A percentile compares a stretch with the other conserved stretches of the same genome.
phyloP scores from a whole-genome alignment of 1,140 invertebrate genomes.

The Marisa cornuarietis region DNA sequence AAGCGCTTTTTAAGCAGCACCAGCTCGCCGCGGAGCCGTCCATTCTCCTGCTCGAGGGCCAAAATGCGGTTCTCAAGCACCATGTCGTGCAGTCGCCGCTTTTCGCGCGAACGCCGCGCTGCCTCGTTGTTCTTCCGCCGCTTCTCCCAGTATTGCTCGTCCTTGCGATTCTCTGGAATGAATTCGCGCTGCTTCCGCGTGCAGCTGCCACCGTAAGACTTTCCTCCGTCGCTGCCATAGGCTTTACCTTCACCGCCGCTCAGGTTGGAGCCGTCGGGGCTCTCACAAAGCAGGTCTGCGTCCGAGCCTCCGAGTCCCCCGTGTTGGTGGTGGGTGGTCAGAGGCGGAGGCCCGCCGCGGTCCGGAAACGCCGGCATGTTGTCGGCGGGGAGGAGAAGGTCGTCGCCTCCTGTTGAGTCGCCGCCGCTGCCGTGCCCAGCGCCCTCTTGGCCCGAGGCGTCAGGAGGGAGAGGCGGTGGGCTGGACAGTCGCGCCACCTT shows the following conservation, averaged over 20 bases:
- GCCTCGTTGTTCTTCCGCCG: constrained; percentile 95
- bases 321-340: constrained; percentile 8
- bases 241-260: constrained; percentile 20
- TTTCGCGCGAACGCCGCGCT: constrained; percentile 92
- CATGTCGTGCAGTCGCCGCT: constrained; percentile 96
- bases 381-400: not conserved
- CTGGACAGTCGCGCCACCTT: constrained; percentile 18
- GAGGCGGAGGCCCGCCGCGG: constrained; percentile 6
- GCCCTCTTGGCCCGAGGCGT: not conserved
- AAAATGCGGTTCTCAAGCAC: constrained; percentile 92
- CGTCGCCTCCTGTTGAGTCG: not conserved
- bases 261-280: constrained; percentile 28
- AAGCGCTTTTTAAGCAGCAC: constrained; percentile 93
- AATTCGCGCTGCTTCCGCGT: constrained; percentile 90
- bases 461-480: not conserved
- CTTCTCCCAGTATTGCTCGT: constrained; percentile 97
- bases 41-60: constrained; percentile 94
- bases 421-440: not conserved
- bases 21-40: constrained; percentile 90
- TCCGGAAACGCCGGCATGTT: constrained; percentile 22
- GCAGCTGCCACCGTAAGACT: constrained; percentile 38
- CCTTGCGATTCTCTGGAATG: constrained; percentile 96
- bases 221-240: constrained; percentile 9
- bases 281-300: not conserved
- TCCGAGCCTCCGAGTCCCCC: not conserved